These are phyloP conservation scores for Acronicta aceris DNA, from an alignment of 2,888 invertebrate species.

Conservation along the genomic window DNA sequence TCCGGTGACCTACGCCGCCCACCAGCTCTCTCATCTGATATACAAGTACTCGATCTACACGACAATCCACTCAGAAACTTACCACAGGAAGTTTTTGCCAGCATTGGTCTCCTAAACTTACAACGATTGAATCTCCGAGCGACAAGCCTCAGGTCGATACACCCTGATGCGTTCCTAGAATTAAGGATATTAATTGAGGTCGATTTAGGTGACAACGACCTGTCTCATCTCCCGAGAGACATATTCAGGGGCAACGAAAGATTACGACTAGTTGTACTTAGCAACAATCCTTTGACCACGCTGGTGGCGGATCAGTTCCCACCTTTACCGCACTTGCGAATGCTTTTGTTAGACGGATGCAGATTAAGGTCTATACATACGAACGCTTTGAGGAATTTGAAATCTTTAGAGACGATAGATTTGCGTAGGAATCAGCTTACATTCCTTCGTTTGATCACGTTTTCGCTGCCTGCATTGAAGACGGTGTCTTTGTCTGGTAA, in stretches of 20 bases:
- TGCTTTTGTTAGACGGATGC: conserved; percentile 94
- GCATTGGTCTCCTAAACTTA: conserved; percentile 94
- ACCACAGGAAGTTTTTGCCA: conserved; percentile 94
- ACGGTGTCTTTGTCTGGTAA: conserved; percentile 95
- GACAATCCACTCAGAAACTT: conserved; percentile 94
- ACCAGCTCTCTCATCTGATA: conserved; percentile 89
- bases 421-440: conserved; percentile 94
- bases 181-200: conserved; percentile 96
- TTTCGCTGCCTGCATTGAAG: conserved; percentile 93
- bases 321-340: conserved; percentile 93
- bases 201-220: conserved; percentile 95
- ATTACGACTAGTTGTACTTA: conserved; percentile 93
- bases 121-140: conserved; percentile 94
- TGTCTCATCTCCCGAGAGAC: conserved; percentile 92
- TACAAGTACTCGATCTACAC: conserved; percentile 94
- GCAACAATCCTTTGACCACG: conserved; percentile 94
- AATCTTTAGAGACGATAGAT: conserved; percentile 93
- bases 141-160: conserved; percentile 93
- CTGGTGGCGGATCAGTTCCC: conserved; percentile 95
- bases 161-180: conserved; percentile 95
- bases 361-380: conserved; percentile 93
- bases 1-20: conserved; percentile 94
- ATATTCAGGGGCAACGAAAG: conserved; percentile 96
- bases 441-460: conserved; percentile 88
- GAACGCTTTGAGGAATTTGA: conserved; percentile 93